A percentile compares a stretch with the other conserved stretches of the same genome.
These are phyloP conservation scores for Schizopygopsis pylzovi DNA, from an alignment of 2,797 vertebrate genomes.

Conservation along the genomic window DNA sequence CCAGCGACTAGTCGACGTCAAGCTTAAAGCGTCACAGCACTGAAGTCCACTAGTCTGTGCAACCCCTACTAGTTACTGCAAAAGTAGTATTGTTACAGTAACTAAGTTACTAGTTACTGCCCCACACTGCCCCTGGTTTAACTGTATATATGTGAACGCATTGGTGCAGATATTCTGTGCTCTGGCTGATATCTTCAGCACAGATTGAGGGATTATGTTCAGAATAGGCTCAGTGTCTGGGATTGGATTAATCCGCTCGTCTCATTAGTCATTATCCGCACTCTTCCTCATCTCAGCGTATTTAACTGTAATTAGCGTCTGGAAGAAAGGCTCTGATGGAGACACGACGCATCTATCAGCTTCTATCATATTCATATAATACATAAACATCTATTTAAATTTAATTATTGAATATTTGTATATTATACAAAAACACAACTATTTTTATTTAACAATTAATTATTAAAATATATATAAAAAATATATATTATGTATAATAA, in stretches of 20 bases:
- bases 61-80: too few relatives aligned
- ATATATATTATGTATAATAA: not conserved
- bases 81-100: too few relatives aligned
- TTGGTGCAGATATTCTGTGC: not conserved
- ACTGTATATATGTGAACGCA: not conserved
- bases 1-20: too few relatives aligned
- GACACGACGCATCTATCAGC: not conserved
- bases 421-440: too few relatives aligned
- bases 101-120: too few relatives aligned
- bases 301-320: slow-evolving; percentile 60
- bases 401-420: not conserved
- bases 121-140: not conserved
- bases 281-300: slow-evolving; percentile 42
- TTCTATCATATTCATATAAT: not conserved
- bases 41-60: too few relatives aligned
- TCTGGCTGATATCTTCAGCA: slow-evolving; percentile 5
- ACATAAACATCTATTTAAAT: not conserved
- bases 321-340: slow-evolving; percentile 44
- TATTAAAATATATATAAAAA: not conserved
- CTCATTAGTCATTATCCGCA: slow-evolving; percentile 53
- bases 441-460: not conserved
- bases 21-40: too few relatives aligned
- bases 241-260: slow-evolving; percentile 61
- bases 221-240: slow-evolving; percentile 60
- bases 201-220: slow-evolving; percentile 56